Evolutionary conservation across 2,888 invertebrate genomes (phyloP).

Genomic region (Osmoderma eremita): DNA sequence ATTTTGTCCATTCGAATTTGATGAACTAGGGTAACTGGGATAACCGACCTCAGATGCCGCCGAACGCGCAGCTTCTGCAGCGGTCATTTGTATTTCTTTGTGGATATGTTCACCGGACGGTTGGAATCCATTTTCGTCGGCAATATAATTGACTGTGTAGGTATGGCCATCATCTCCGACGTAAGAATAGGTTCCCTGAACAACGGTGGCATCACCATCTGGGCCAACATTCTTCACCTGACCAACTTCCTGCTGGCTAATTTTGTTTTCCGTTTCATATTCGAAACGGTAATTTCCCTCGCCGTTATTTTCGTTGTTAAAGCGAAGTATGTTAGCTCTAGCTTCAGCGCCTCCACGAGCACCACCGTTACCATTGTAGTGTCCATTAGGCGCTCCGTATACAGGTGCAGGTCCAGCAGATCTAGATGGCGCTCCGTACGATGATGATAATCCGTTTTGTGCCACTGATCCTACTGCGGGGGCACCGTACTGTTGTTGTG

Average conservation of each 20-base stretch:
- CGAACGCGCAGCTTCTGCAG: conserved; percentile 36
- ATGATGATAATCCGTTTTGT: background rate
- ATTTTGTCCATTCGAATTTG: conserved; percentile 15
- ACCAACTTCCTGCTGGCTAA: conserved; percentile 63
- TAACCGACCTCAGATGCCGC: conserved; percentile 67
- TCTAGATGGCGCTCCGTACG: conserved; percentile 27
- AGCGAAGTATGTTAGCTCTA: conserved; percentile 66
- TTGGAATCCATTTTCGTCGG: conserved; percentile 66
- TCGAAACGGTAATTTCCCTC: conserved; percentile 54
- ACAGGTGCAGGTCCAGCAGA: conserved; percentile 45
- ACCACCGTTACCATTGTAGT: conserved; percentile 46
- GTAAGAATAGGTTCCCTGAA: conserved; percentile 66
- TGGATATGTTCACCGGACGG: conserved; percentile 43
- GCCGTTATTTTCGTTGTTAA: conserved; percentile 66
- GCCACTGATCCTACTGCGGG: no score
- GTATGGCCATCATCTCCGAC: conserved; percentile 65
- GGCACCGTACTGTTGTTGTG: no score
- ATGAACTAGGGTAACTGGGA: background rate
- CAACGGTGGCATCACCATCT: conserved; percentile 61
- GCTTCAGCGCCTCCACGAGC: conserved; percentile 63
- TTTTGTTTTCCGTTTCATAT: conserved; percentile 66
- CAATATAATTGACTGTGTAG: conserved; percentile 64
- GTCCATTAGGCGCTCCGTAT: conserved; percentile 17
- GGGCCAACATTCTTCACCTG: conserved; percentile 60
- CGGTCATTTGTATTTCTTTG: conserved; percentile 24